A percentile compares a stretch with the other conserved stretches of the same genome.
Evolutionary conservation across 2,113 vertebrate genomes (phyloP).

Genomic region (Cyrtonyx montezumae): DNA sequence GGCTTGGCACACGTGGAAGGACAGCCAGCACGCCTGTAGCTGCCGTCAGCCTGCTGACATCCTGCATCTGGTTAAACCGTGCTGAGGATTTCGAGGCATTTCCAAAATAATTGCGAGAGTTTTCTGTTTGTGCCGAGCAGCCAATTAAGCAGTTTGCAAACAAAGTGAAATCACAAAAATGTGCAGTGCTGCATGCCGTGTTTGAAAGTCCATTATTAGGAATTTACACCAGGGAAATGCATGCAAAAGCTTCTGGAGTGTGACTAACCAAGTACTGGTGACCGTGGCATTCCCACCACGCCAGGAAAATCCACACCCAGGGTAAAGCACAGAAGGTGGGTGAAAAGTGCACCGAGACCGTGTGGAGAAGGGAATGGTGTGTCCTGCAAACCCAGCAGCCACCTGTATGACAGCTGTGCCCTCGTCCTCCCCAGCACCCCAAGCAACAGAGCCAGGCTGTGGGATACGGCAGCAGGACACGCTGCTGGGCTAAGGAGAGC

Average conservation of each 20-base stretch:
- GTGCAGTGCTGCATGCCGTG: neutral
- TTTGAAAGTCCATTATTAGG: neutral
- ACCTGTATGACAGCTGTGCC: neutral
- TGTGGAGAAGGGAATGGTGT: neutral
- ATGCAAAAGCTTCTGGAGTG: neutral
- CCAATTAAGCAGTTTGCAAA: neutral
- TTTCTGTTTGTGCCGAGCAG: neutral
- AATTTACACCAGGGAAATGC: neutral
- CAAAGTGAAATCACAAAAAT: neutral
- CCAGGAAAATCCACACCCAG: neutral
- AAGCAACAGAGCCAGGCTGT: neutral
- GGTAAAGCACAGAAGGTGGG: neutral
- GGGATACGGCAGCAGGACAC: neutral
- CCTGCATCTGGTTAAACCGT: neutral
- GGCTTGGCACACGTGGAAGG: neutral
- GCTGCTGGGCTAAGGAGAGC: neutral
- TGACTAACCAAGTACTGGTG: rapidly evolving
- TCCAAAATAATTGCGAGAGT: neutral
- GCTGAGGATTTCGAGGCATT: neutral
- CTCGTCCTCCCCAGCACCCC: neutral
- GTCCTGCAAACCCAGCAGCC: neutral
- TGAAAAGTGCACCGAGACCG: neutral
- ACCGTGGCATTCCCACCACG: neutral
- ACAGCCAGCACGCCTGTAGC: neutral
- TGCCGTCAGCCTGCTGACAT: neutral